Evolutionary conservation across 2,888 invertebrate genomes (phyloP), one percentile per base, ranked within the genome.

Genomic region (Seira musarum): DNA sequence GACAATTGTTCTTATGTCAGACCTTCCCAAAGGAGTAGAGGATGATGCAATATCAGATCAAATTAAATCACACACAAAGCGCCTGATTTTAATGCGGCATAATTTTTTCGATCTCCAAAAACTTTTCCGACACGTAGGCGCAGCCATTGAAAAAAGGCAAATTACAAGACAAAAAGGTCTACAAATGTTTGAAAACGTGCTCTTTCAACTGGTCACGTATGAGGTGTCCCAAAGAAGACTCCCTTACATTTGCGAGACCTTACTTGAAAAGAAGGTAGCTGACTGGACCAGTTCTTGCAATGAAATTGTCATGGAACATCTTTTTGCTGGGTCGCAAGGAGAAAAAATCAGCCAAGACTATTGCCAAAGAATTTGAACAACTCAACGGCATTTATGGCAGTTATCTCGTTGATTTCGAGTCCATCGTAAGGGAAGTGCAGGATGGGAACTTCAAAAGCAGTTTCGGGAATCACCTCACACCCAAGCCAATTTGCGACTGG

Each of bases 101-200:
- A n/a, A n/a, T n/a, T n/a, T n/a, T n/a, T n/a, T n/a, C n/a, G n/a
- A n/a, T 35, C 30, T 66, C 17, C 13, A 15, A 15, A 35, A 66
- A 8, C 19, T 66, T 2, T 66, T 66, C 19, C 2, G 2, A n/a
- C n/a, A 25, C 10, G 40, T n/a, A n/a, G n/a, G n/a, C n/a, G n/a
- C n/a, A n/a, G n/a, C n/a, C n/a, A n/a, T n/a, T n/a, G n/a, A n/a
- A n/a, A n/a, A n/a, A n/a, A n/a, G n/a, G n/a, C n/a, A n/a, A n/a
- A n/a, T n/a, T n/a, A n/a, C n/a, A n/a, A n/a, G n/a, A n/a, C n/a
- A n/a, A n/a, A 49, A 3, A 10, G 49, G 21, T 21, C 24, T 68
- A 2, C 3, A 40, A 13, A 22, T 49, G 15, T 22, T 68, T 46
- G 68, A 68, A 49, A 68, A 68, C 19, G 19, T 68, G 13, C 21